These are phyloP conservation scores for Verasper variegatus DNA, from an alignment of 2,113 vertebrate species.

Conservation along the genomic window DNA sequence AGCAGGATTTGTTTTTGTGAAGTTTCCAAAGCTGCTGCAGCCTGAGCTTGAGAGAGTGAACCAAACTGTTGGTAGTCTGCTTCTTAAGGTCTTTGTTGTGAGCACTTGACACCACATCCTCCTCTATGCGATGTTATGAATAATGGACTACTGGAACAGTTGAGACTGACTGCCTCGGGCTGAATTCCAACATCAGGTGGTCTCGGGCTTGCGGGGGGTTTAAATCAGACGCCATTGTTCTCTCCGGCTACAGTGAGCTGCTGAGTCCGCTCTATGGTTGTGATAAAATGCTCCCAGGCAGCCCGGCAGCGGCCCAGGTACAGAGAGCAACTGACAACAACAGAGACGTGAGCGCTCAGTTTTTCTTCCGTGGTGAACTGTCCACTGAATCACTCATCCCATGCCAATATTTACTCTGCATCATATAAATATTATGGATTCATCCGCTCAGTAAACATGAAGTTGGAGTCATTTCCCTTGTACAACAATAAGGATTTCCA, in stretches of 20 bases:
- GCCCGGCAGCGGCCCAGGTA: not conserved
- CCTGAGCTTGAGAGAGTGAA: not conserved
- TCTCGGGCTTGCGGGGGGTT: slow-evolving; percentile 24
- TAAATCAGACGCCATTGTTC: slow-evolving; percentile 18
- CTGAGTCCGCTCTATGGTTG: not conserved
- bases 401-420: not conserved
- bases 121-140: slow-evolving; percentile 45
- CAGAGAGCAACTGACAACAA: slow-evolving; percentile 15
- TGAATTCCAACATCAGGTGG: slow-evolving; percentile 36
- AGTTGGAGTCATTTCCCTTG: not conserved
- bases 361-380: slow-evolving; percentile 11
- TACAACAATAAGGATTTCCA: no score
- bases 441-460: not conserved
- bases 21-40: slow-evolving; percentile 18
- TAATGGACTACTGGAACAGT: slow-evolving; percentile 46
- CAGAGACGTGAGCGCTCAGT: slow-evolving; percentile 2
- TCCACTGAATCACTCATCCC: slow-evolving; percentile 21
- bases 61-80: slow-evolving; percentile 14
- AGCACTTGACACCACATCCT: slow-evolving; percentile 1
- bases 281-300: slow-evolving; percentile 15
- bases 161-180: slow-evolving; percentile 35
- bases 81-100: not conserved
- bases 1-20: not conserved
- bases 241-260: slow-evolving; percentile 2
- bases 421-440: slow-evolving; percentile 6